Evolutionary conservation across 2,797 vertebrate genomes (phyloP), one percentile per base, ranked within the genome.

Genomic region (Odontamblyopus lacepedii): DNA sequence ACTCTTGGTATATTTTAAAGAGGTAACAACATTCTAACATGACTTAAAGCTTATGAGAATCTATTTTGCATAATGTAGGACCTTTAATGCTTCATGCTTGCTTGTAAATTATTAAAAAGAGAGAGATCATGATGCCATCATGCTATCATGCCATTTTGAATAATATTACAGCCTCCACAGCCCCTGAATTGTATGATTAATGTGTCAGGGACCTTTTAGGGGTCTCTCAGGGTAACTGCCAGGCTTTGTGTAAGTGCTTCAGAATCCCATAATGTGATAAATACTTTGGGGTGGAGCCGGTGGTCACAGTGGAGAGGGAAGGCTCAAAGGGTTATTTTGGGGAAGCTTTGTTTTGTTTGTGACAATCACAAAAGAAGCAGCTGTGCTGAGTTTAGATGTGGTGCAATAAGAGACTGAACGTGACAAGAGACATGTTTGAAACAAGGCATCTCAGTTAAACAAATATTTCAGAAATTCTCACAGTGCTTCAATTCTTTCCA

Each of bases 231-330:
- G 32, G 62, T 15, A 63, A 11, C 62, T 38, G 16, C 62, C 19
- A 63, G 26, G 26, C 26, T 2, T 6, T 15, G 23, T 3, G 23
- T 27, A 50, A 65, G 6, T 65, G 63, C 26, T 50, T 65, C 50
- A 7, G n/a, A 48, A 38, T 48, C 9, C 63, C 63, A 27, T 65
- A 48, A 48, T 26, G 63, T 65, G 41, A 65, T 65, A 50, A 65
- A 65, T 65, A 65, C 15, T 60, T 29, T 12, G 26, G 69, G 67
- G 77, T 79, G 76, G 63, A 48, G 63, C 41, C 72, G 83, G 80
- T 87, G 75, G 76, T 83, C 77, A 81, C 67, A 75, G 77, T 12
- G 63, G 78, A 84, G 76, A 84, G 69, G 87, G 85, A 85, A 79
- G 88, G 56, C 56, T 59, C 56, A 59, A 26, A 59, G 27, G 57